phyloP scores from a whole-genome alignment of 1,140 invertebrate genomes.

The Hesperophylax magnus region DNA sequence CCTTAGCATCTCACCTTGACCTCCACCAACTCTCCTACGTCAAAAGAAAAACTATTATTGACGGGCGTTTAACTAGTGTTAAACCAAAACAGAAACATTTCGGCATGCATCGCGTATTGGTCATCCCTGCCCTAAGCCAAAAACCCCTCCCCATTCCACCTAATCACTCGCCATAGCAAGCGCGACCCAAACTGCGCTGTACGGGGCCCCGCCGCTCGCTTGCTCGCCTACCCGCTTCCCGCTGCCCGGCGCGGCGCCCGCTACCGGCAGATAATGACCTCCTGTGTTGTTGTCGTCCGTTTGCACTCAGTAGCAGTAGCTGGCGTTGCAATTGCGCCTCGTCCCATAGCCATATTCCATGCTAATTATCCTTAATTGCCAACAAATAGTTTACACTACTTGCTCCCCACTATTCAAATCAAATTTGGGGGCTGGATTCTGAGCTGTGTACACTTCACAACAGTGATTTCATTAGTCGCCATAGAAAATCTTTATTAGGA shows the following conservation, averaged over 20 bases:
- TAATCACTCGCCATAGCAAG: slow-evolving; percentile 3
- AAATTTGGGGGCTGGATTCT: not conserved
- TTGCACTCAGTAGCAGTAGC: not conserved
- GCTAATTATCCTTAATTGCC: slow-evolving; percentile 18
- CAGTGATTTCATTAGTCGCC: too few relatives aligned
- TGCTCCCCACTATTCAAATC: not conserved
- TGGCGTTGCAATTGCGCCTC: not conserved
- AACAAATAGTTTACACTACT: slow-evolving; percentile 17
- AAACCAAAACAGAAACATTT: too few relatives aligned
- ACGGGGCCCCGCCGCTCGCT: not conserved
- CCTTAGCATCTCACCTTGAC: too few relatives aligned
- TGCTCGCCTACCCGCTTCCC: too few relatives aligned
- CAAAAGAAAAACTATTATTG: too few relatives aligned
- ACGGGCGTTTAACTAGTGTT: too few relatives aligned
- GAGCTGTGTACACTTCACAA: not conserved
- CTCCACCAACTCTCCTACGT: too few relatives aligned
- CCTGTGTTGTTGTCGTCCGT: not conserved
- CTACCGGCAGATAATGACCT: slow-evolving; percentile 14
- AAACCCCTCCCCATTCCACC: not conserved
- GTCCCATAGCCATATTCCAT: not conserved
- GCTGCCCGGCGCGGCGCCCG: too few relatives aligned
- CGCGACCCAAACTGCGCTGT: slow-evolving; percentile 15
- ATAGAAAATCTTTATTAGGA: too few relatives aligned
- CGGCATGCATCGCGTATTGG: not conserved
- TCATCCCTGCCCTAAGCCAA: not conserved